Evolutionary conservation across 2,888 invertebrate genomes (phyloP).

Genomic region (Chaitophorus viminalis): DNA sequence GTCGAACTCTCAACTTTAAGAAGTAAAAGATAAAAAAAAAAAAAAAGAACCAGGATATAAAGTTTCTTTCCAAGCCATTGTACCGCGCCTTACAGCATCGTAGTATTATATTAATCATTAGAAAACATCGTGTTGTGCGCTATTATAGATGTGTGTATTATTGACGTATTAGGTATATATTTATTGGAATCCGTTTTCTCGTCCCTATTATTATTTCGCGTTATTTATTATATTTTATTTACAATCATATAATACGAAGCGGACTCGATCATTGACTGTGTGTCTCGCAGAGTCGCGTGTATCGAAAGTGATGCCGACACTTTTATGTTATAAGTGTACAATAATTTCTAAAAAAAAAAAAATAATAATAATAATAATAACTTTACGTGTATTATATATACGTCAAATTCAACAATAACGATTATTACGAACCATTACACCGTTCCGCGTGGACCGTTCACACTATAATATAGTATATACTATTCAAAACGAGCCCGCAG

Average conservation of each 20-base stretch:
- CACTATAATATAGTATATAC: too few species aligned
- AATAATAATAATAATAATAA: constrained; percentile 22
- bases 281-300: too few species aligned
- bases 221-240: background rate
- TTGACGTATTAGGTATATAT: background rate
- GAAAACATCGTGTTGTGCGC: background rate
- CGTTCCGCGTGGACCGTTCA: background rate
- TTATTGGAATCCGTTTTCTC: constrained; percentile 33
- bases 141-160: background rate
- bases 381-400: constrained; percentile 2
- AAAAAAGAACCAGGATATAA: too few species aligned
- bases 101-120: background rate
- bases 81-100: background rate
- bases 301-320: constrained; percentile 34
- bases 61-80: background rate
- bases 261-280: background rate
- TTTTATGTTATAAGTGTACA: constrained; percentile 21
- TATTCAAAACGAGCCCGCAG: background rate
- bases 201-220: background rate
- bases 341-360: constrained; percentile 49
- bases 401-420: constrained; percentile 5
- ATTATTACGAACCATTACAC: constrained; percentile 25
- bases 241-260: background rate
- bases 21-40: background rate
- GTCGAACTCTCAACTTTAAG: background rate